A percentile compares a stretch with the other conserved stretches of the same genome.
Conservation (phyloP, 2,797 vertebrate species). For the Hippoglossus hippoglossus region DNA sequence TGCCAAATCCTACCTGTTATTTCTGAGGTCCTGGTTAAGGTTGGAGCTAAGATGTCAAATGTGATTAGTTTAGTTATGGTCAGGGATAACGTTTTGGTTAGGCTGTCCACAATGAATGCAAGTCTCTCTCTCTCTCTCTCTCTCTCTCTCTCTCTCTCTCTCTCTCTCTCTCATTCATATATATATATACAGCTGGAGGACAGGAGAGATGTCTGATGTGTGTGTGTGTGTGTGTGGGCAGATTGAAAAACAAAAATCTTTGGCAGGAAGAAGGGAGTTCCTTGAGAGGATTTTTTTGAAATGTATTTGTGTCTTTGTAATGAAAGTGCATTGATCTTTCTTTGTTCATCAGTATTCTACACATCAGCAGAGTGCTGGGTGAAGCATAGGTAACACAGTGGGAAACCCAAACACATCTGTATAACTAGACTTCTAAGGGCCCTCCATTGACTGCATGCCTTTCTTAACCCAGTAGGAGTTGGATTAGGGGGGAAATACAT, state of each 20-base stretch:
- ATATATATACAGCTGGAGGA: no score
- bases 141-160: no score
- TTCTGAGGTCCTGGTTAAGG: no score
- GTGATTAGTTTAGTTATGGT: no score
- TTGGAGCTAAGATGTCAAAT: no score
- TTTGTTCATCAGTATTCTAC: slow-evolving; percentile 60
- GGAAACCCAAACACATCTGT: slow-evolving; percentile 46
- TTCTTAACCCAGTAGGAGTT: slow-evolving; percentile 47
- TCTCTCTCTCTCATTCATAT: no score
- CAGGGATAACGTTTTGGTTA: no score
- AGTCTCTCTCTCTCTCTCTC: no score
- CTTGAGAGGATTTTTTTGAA: slow-evolving; percentile 2
- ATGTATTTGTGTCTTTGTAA: slow-evolving; percentile 52
- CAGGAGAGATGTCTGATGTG: neutral
- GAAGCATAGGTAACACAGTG: slow-evolving; percentile 45
- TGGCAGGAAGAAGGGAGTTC: neutral
- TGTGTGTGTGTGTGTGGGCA: neutral
- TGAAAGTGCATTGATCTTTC: slow-evolving; percentile 58
- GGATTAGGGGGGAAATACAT: slow-evolving; percentile 50
- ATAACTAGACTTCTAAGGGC: slow-evolving; percentile 48
- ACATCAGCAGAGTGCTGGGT: slow-evolving; percentile 40
- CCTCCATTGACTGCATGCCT: slow-evolving; percentile 26
- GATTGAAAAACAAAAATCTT: slow-evolving; percentile 31
- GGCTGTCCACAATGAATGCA: no score
- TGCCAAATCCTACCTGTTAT: no score